Evolutionary conservation across 37 sponge, comb jelly and placozoan species (phyloP).

Genomic region (Cliona cf. orientalis): DNA sequence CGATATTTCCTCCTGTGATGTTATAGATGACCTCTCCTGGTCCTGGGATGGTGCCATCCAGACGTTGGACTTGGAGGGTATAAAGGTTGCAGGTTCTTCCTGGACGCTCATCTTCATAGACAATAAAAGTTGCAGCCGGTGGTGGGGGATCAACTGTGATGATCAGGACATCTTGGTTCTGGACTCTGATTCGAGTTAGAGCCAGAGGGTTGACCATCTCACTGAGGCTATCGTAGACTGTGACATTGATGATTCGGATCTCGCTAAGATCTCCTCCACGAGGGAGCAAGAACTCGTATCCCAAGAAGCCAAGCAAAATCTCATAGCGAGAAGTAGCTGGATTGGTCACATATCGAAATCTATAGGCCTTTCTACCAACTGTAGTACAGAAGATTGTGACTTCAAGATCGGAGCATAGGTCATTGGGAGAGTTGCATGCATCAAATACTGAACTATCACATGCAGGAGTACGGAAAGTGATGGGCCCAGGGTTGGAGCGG

Average conservation of each 20-base stretch:
- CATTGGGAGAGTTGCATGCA: slow-evolving; percentile 42
- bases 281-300: slow-evolving; percentile 52
- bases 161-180: slow-evolving; percentile 20
- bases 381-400: slow-evolving; percentile 56
- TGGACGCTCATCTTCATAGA: slow-evolving; percentile 75
- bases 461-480: slow-evolving; percentile 15
- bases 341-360: slow-evolving; percentile 48
- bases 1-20: slow-evolving; percentile 53
- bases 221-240: slow-evolving; percentile 46
- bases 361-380: slow-evolving; percentile 44
- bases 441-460: slow-evolving; percentile 56
- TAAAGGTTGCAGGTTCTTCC: slow-evolving; percentile 28
- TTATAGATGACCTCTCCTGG: slow-evolving; percentile 16
- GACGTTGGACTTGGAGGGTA: slow-evolving; percentile 15
- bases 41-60: slow-evolving; percentile 37
- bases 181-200: slow-evolving; percentile 23
- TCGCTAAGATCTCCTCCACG: slow-evolving; percentile 35
- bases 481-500: background rate
- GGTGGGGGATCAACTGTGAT: slow-evolving; percentile 25
- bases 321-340: slow-evolving; percentile 46
- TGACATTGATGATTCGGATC: slow-evolving; percentile 44
- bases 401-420: slow-evolving; percentile 66
- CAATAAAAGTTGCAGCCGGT: slow-evolving; percentile 23
- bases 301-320: slow-evolving; percentile 65
- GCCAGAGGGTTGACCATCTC: slow-evolving; percentile 41